Conservation (phyloP, 2,113 vertebrate genomes). For the Cynopterus brachyotis region DNA sequence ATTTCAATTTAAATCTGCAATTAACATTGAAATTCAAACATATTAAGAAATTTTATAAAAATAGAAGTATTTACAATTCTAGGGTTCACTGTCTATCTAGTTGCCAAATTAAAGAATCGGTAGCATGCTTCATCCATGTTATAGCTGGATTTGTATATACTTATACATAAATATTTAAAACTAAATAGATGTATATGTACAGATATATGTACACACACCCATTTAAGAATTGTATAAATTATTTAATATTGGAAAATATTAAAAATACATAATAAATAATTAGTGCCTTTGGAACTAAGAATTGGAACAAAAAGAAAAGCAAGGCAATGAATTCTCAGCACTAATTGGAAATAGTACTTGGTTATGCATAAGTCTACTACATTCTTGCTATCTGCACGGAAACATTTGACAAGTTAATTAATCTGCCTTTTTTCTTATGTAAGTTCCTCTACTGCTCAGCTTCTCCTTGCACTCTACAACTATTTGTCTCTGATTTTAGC, state of each 20-base stretch:
- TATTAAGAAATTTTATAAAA: conserved; percentile 50
- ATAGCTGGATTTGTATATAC: background rate
- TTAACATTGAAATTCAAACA: conserved; percentile 10
- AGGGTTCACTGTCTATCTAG: background rate
- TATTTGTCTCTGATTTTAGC: conserved; percentile 36
- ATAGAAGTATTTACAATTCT: background rate
- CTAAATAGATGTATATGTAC: background rate
- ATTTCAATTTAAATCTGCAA: background rate
- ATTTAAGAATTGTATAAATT: conserved; percentile 47
- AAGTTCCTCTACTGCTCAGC: conserved; percentile 7
- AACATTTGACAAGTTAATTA: conserved; percentile 45
- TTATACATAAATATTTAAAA: background rate
- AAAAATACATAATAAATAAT: background rate
- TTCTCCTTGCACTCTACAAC: conserved; percentile 27
- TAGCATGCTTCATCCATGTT: background rate
- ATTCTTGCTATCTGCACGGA: conserved; percentile 6
- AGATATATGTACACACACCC: background rate
- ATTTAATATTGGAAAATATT: background rate
- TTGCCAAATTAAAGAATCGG: conserved; percentile 11
- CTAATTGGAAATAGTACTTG: background rate
- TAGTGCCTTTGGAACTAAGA: conserved; percentile 12
- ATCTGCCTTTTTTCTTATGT: conserved; percentile 45
- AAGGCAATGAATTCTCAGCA: background rate
- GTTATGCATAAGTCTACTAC: background rate
- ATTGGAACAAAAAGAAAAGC: conserved; percentile 32